A percentile compares a stretch with the other conserved stretches of the same genome.
These are phyloP conservation scores for Pteropus rufus DNA, from an alignment of 2,797 vertebrate genomes.

Conservation along the genomic window DNA sequence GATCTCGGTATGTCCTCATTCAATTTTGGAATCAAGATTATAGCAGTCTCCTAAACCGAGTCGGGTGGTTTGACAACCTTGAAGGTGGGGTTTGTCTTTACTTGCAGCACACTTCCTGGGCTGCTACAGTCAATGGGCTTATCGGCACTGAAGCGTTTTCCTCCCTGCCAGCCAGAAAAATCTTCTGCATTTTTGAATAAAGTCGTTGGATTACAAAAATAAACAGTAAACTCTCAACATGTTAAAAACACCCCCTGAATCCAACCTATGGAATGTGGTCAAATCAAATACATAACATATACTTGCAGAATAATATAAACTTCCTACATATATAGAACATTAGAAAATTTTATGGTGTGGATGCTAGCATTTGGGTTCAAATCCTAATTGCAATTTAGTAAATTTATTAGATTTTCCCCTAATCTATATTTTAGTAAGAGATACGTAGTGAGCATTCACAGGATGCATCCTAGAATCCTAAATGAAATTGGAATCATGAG, in stretches of 20 bases:
- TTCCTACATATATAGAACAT: background rate
- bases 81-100: too few relatives aligned
- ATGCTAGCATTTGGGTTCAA: slow-evolving; percentile 19
- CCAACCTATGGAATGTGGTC: slow-evolving; percentile 38
- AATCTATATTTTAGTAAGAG: background rate
- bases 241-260: slow-evolving; percentile 58
- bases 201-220: slow-evolving; percentile 86
- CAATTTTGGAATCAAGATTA: background rate
- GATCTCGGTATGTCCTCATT: background rate
- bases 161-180: slow-evolving; percentile 90
- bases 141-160: slow-evolving; percentile 88
- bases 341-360: slow-evolving; percentile 36
- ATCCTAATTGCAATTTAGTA: slow-evolving; percentile 40
- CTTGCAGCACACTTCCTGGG: slow-evolving; percentile 87
- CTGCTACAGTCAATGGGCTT: slow-evolving; percentile 91
- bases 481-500: background rate
- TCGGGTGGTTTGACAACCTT: background rate
- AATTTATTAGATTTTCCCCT: background rate
- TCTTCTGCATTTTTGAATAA: slow-evolving; percentile 94
- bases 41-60: background rate
- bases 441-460: slow-evolving; percentile 4
- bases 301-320: slow-evolving; percentile 53
- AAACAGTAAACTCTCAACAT: slow-evolving; percentile 46
- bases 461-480: slow-evolving; percentile 23
- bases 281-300: slow-evolving; percentile 36